A percentile compares a stretch with the other conserved stretches of the same genome.
Conservation (phyloP, 2,888 invertebrate genomes). For the Dryomyza anilis region DNA sequence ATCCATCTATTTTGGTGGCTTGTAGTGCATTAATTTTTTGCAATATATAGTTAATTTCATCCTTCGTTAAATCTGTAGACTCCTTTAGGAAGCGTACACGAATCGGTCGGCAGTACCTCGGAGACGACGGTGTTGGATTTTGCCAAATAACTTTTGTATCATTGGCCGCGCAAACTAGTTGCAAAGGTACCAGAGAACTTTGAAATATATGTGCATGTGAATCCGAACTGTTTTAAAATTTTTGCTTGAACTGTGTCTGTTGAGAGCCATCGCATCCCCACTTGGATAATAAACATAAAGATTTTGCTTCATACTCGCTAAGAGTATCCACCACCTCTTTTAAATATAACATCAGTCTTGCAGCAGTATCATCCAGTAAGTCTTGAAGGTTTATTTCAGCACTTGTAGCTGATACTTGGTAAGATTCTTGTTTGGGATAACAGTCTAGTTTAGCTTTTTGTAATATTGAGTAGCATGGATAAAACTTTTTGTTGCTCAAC, state of each 20-base stretch:
- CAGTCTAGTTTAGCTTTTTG: neutral
- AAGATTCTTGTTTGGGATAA: neutral
- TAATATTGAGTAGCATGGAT: neutral
- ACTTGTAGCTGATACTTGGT: neutral
- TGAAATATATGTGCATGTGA: neutral
- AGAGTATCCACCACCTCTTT: neutral
- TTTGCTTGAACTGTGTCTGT: neutral
- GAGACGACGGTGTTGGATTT: neutral
- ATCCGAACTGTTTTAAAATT: neutral
- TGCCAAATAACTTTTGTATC: neutral
- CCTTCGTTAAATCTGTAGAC: neutral
- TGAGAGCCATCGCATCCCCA: constrained; percentile 2
- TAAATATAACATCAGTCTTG: neutral
- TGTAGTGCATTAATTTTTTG: neutral
- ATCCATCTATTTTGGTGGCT: neutral
- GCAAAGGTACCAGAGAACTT: neutral
- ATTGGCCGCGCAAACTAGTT: neutral
- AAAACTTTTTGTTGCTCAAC: neutral
- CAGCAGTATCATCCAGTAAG: neutral
- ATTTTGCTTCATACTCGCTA: neutral
- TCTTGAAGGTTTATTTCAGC: neutral
- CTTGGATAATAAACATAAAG: neutral
- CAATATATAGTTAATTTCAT: neutral
- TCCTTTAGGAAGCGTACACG: neutral
- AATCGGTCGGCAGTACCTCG: neutral